A percentile compares a stretch with the other conserved stretches of the same genome.
Conservation (phyloP, 37 sponge, comb jelly and placozoan genomes). For the Spongia lamella region DNA sequence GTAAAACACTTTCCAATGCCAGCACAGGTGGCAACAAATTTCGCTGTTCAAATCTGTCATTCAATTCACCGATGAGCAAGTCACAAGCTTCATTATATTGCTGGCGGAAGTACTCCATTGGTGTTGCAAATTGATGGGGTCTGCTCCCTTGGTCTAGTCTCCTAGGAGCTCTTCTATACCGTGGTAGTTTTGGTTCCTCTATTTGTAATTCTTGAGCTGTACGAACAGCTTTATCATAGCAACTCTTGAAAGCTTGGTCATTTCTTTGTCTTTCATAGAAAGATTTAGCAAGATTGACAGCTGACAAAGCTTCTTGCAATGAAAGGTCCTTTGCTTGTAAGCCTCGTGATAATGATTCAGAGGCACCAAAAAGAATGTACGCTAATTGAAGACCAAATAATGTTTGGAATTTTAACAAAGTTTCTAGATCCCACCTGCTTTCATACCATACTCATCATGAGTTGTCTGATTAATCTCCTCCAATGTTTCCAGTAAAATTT, state of each 20-base stretch:
- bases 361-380: constrained; percentile 25
- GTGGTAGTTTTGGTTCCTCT: constrained; percentile 16
- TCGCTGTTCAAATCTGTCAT: constrained; percentile 39
- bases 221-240: constrained; percentile 19
- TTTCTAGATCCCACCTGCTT: constrained; percentile 27
- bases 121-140: constrained; percentile 19
- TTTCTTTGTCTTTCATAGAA: constrained; percentile 32
- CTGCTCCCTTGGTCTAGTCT: background rate
- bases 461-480: constrained; percentile 28
- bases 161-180: constrained; percentile 18
- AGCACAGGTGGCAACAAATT: constrained; percentile 6
- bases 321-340: constrained; percentile 47
- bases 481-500: constrained; percentile 36
- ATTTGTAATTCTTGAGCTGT: constrained; percentile 18
- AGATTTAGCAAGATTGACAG: constrained; percentile 33
- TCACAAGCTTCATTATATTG: constrained; percentile 65
- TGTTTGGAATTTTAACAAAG: constrained; percentile 12
- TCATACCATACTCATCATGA: constrained; percentile 56
- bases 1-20: constrained; percentile 25
- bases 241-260: constrained; percentile 19
- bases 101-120: constrained; percentile 36
- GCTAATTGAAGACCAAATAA: constrained; percentile 40
- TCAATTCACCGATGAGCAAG: constrained; percentile 27
- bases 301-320: constrained; percentile 41
- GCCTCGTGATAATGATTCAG: constrained; percentile 38